Base-by-base conservation (phyloP, 1,140 invertebrate genomes). In the Tetragnatha versicolor region DNA sequence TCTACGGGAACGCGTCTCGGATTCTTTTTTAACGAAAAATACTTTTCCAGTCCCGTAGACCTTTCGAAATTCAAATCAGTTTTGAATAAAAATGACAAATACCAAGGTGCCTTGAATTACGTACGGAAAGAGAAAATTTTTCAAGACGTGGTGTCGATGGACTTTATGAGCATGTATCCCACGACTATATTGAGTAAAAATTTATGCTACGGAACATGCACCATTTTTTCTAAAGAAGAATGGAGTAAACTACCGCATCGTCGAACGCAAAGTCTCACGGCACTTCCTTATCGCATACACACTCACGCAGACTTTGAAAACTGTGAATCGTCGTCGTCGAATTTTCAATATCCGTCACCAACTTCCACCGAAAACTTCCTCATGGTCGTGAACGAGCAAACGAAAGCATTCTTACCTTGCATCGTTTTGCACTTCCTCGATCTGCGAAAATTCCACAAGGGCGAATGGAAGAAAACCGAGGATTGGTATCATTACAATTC, bases 91-190 rank as follows among this genome's bases (percentile, higher is more conserved):
- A 31, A 14, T 0, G 10, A 68, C 12, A 68, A 39, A 0, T 68
- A 68, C 20, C 65, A 68, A 20, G 65, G 65, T 0, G 65, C 65
- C 22, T 22, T 68, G 14, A 68, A 68, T 49, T 68, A 22, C 22
- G 29, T 2, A 17, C 17, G 3, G 0, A 4, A 39, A 4, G 29
- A 49, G 12, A 20, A 27, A 10, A 17, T n/a, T 1, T 68, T 49
- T 29, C 10, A 33, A 12, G 42, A 68, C 17, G 29, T 68, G 0
- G 47, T 45, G 1, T 39, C 49, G 0, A 49, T 68, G 65, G 65
- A 68, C 12, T 68, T 68, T 45, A 22, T 45, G 0, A 68, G 65
- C 42, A 68, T 68, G 65, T 68, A 68, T 12, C 65, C 65, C 5
- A 68, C 42, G 17, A 45, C 65, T 1, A 31, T 68, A 10, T 17